These are phyloP conservation scores for Tetragonisca angustula DNA, from an alignment of 2,888 invertebrate genomes.

Conservation along the genomic window DNA sequence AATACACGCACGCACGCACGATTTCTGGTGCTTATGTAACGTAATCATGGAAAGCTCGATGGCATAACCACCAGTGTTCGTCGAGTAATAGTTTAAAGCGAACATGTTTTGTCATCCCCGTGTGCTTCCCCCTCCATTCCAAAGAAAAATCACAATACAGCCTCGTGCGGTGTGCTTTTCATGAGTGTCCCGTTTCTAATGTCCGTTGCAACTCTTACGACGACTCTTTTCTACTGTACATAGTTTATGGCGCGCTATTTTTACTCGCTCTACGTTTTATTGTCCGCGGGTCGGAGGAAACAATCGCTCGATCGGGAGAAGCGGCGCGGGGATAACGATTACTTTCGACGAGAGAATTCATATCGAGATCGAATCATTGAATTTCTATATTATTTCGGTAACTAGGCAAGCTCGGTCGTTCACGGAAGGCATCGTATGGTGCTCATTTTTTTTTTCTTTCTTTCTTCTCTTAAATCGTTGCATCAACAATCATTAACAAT, in stretches of 20 bases:
- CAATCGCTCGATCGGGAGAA: slow-evolving; percentile 18
- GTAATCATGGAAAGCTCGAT: slow-evolving; percentile 82
- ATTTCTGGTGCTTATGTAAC: slow-evolving; percentile 71
- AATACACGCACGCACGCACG: slow-evolving; percentile 64
- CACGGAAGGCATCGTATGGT: slow-evolving; percentile 84
- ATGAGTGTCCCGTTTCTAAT: background rate
- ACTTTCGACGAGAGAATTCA: slow-evolving; percentile 69
- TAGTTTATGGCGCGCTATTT: slow-evolving; percentile 13
- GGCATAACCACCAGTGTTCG: slow-evolving; percentile 78
- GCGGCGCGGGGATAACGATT: slow-evolving; percentile 60
- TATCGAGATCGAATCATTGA: slow-evolving; percentile 68
- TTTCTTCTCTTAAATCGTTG: slow-evolving; percentile 76
- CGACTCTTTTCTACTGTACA: background rate
- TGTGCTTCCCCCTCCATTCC: slow-evolving; percentile 25
- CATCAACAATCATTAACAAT: slow-evolving; percentile 82
- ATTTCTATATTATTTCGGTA: slow-evolving; percentile 67
- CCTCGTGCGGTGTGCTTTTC: background rate
- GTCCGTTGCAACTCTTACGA: background rate
- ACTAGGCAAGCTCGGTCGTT: slow-evolving; percentile 83
- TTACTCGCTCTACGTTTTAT: slow-evolving; percentile 14
- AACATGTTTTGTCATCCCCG: slow-evolving; percentile 46
- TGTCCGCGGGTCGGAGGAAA: slow-evolving; percentile 22
- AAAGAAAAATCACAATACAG: slow-evolving; percentile 30
- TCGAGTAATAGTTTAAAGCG: slow-evolving; percentile 62
- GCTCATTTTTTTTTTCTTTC: slow-evolving; percentile 71